phyloP scores from a whole-genome alignment of 2,113 vertebrate genomes.

The Brachypteracias leptosomus region DNA sequence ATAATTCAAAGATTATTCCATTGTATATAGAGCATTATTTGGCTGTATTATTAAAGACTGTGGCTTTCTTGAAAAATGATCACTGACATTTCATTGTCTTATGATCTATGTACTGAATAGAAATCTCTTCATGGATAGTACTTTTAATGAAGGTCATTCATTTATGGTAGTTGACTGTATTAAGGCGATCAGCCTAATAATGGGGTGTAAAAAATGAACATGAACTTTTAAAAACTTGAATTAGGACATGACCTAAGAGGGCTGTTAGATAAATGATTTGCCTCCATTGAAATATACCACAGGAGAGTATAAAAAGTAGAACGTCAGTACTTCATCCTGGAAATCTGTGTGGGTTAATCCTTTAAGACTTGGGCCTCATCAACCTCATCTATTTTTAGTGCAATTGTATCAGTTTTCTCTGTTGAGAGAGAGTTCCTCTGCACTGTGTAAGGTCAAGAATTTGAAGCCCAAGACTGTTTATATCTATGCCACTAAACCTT shows the following conservation, averaged over 20 bases:
- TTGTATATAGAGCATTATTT: not conserved
- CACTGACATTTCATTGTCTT: slow-evolving; percentile 31
- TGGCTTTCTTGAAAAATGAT: slow-evolving; percentile 26
- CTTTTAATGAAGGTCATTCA: slow-evolving; percentile 23
- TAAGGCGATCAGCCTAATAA: slow-evolving; percentile 27
- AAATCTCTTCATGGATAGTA: slow-evolving; percentile 44
- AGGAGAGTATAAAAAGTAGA: not conserved
- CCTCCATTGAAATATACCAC: not conserved
- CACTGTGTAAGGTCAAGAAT: not conserved
- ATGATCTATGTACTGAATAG: slow-evolving; percentile 52
- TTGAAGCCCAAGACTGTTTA: not conserved
- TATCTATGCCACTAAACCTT: not conserved
- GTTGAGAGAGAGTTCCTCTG: not conserved
- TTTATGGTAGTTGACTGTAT: not conserved
- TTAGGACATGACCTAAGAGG: not conserved
- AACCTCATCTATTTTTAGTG: not conserved
- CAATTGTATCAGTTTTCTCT: not conserved
- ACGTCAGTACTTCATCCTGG: not conserved
- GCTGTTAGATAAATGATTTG: not conserved
- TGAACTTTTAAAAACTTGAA: not conserved
- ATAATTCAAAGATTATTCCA: not conserved
- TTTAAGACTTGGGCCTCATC: not conserved
- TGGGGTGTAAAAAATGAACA: not conserved
- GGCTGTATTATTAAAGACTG: not conserved
- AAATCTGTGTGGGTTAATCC: not conserved